phyloP scores from a whole-genome alignment of 1,140 invertebrate species.

The Chrysopa pallens region DNA sequence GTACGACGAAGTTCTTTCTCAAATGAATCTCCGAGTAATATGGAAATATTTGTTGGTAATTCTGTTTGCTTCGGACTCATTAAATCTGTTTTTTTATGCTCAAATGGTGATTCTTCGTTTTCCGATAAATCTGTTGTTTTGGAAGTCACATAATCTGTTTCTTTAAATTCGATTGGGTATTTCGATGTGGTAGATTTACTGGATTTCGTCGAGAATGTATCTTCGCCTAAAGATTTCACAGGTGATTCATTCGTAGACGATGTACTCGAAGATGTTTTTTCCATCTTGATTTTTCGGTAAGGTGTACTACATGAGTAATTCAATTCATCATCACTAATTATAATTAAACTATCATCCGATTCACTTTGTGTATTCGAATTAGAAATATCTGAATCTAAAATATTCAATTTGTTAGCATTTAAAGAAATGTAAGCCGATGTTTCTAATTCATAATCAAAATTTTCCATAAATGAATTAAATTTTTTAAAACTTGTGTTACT shows the following conservation, averaged over 20 bases:
- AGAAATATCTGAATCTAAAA: too few relatives aligned
- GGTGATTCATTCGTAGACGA: neutral
- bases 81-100: neutral
- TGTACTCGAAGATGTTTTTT: neutral
- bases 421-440: too few relatives aligned
- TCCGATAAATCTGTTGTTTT: neutral
- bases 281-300: neutral
- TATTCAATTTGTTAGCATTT: too few relatives aligned
- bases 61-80: neutral
- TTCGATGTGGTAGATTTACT: too few relatives aligned
- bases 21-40: too few relatives aligned
- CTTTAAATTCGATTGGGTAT: neutral
- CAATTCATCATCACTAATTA: neutral
- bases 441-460: too few relatives aligned
- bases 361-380: too few relatives aligned
- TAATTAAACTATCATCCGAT: neutral
- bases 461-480: too few relatives aligned
- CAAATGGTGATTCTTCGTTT: neutral
- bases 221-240: neutral
- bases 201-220: neutral
- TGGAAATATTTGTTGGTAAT: neutral
- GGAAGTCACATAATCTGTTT: neutral
- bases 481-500: too few relatives aligned
- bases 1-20: neutral
- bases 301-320: neutral